Evolutionary conservation across 2,113 vertebrate species (phyloP).

Genomic region (Rallus limicola): DNA sequence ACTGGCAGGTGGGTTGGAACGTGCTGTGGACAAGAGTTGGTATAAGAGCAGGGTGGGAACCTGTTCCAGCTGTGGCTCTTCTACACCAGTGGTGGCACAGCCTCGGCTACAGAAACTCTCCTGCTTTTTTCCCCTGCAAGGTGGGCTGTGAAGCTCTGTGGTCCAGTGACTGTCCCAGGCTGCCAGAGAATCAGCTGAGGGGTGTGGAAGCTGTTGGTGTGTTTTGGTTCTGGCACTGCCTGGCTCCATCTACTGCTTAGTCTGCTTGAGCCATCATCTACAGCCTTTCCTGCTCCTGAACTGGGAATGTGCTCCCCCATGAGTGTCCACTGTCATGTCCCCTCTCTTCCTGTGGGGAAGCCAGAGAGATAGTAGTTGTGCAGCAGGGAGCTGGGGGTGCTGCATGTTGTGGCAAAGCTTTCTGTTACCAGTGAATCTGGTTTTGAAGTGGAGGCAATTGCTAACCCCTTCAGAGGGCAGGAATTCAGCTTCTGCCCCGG

Average conservation of each 20-base stretch:
- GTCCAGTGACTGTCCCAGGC: fast-evolving
- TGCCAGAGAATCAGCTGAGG: fast-evolving
- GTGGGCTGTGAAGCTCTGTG: fast-evolving
- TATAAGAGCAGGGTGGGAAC: fast-evolving
- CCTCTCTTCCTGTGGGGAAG: neutral
- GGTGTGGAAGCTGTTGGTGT: neutral
- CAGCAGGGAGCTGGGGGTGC: neutral
- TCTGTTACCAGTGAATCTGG: neutral
- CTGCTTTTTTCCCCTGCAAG: neutral
- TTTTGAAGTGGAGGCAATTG: neutral
- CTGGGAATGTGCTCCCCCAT: fast-evolving
- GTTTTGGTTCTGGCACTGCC: neutral
- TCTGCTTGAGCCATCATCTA: fast-evolving
- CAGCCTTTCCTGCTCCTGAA: neutral
- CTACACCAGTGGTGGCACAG: neutral
- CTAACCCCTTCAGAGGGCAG: neutral
- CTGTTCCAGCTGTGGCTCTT: neutral
- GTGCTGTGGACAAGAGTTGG: neutral
- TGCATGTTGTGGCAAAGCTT: neutral
- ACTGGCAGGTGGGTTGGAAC: neutral
- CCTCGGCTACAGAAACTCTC: fast-evolving
- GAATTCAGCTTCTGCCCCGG: neutral
- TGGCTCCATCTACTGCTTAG: neutral
- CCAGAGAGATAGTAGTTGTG: neutral
- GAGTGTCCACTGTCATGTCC: neutral